A percentile compares a stretch with the other conserved stretches of the same genome.
These are phyloP conservation scores for Stegodyphus mimosarum DNA, from an alignment of 1,140 invertebrate species.

Conservation along the genomic window DNA sequence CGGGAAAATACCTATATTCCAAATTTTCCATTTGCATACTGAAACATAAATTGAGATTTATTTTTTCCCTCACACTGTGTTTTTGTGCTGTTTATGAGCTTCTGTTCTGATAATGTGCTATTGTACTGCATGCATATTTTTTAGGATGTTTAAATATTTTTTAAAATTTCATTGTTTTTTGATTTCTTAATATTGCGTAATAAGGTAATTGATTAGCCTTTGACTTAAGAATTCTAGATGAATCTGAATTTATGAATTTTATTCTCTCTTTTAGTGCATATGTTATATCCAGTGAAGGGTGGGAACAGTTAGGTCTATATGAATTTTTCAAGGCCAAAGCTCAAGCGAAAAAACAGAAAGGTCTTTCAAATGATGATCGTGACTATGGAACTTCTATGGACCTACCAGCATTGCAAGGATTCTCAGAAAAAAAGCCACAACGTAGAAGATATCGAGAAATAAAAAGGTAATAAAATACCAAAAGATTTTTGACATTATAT, in stretches of 20 bases:
- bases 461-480: conserved; percentile 28
- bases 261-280: conserved; percentile 28
- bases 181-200: background rate
- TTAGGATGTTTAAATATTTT: conserved; percentile 27
- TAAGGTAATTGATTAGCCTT: background rate
- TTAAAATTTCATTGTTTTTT: conserved; percentile 63
- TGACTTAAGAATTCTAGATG: no score
- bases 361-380: background rate
- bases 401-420: conserved; percentile 13
- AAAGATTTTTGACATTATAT: no score
- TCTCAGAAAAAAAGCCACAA: conserved; percentile 6
- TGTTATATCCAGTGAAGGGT: conserved; percentile 82
- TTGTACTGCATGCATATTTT: background rate
- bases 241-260: background rate
- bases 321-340: conserved; percentile 98
- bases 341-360: conserved; percentile 79
- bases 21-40: no score
- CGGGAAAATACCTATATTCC: no score
- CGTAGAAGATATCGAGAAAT: conserved; percentile 38
- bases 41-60: no score
- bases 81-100: no score
- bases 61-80: no score
- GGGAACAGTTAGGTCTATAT: conserved; percentile 96
- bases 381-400: conserved; percentile 30
- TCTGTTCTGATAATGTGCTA: background rate